phyloP scores from a whole-genome alignment of 2,113 vertebrate genomes.

The Sander lucioperca region DNA sequence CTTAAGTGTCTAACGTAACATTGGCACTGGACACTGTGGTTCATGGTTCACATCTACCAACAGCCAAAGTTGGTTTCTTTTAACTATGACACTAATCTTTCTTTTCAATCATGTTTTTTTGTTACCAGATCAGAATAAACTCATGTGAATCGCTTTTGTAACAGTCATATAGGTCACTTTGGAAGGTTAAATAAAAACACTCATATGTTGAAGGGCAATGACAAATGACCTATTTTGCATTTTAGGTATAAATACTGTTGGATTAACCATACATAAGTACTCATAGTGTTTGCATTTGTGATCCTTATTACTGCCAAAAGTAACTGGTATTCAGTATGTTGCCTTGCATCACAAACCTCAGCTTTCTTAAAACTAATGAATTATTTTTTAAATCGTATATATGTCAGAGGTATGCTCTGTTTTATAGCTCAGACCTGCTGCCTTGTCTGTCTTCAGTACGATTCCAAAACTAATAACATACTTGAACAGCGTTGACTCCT shows the following conservation, averaged over 20 bases:
- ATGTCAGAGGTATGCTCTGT: not conserved
- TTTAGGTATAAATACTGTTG: not conserved
- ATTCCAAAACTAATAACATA: conserved; percentile 13
- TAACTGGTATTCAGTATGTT: not conserved
- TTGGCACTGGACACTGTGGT: no score
- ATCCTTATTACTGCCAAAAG: not conserved
- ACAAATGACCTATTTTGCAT: not conserved
- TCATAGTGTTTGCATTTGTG: not conserved
- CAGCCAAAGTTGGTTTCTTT: not conserved
- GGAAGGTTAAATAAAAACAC: not conserved
- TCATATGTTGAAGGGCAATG: not conserved
- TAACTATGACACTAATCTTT: not conserved
- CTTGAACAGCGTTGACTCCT: conserved; percentile 23
- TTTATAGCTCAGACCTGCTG: not conserved
- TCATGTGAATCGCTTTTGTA: not conserved
- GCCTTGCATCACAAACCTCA: not conserved
- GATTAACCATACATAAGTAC: not conserved
- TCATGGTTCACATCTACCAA: not conserved
- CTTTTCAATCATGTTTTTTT: not conserved
- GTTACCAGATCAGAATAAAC: not conserved
- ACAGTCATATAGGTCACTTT: not conserved
- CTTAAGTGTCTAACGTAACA: not conserved
- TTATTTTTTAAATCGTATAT: not conserved
- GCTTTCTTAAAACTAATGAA: not conserved
- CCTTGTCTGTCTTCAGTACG: not conserved